A percentile compares a stretch with the other conserved stretches of the same genome.
phyloP scores from a whole-genome alignment of 2,797 vertebrate genomes.

The Neopelma chrysocephalum region DNA sequence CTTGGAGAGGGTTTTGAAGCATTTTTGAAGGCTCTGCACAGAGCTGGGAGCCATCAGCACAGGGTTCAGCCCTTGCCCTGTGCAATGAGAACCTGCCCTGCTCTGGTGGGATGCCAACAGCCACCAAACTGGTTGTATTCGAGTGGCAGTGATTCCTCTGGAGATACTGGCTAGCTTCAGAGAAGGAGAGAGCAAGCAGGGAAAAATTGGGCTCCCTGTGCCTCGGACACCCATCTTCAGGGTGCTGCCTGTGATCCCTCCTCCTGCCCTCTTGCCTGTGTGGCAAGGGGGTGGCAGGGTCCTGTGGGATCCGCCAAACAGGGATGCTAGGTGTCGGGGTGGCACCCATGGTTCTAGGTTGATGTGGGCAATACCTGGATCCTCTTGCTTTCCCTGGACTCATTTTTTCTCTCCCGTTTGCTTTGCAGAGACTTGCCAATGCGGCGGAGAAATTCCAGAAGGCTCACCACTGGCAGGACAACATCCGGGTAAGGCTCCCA shows the following conservation, averaged over 20 bases:
- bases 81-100: background rate
- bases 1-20: background rate
- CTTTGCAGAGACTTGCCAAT: slow-evolving; percentile 86
- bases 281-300: background rate
- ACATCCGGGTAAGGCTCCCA: slow-evolving; percentile 86
- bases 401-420: background rate
- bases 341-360: accelerated
- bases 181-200: background rate
- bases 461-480: slow-evolving; percentile 92
- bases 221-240: background rate
- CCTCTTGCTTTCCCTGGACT: background rate
- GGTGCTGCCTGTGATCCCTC: background rate
- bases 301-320: too few species aligned
- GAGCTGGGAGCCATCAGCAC: accelerated
- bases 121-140: background rate
- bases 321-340: too few species aligned
- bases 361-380: accelerated
- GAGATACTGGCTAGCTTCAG: background rate
- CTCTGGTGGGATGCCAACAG: accelerated
- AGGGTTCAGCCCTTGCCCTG: background rate
- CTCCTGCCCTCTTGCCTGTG: background rate
- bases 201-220: accelerated
- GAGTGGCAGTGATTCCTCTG: background rate
- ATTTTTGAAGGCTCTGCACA: background rate
- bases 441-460: slow-evolving; percentile 94